phyloP scores from a whole-genome alignment of 2,888 invertebrate species.

The Diogma glabrata region DNA sequence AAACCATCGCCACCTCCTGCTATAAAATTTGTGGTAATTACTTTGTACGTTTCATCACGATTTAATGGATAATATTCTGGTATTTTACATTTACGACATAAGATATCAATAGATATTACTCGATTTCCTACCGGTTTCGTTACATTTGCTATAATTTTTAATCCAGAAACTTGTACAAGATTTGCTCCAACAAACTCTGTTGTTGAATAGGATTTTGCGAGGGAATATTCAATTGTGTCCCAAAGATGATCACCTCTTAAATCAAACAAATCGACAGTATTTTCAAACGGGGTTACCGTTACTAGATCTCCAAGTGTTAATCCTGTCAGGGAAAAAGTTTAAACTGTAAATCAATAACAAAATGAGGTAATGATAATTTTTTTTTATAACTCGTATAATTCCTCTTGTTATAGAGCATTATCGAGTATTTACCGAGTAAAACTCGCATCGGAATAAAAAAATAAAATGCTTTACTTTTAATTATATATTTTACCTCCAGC shows the following conservation, averaged over 20 bases:
- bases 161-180: slow-evolving; percentile 49
- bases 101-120: slow-evolving; percentile 42
- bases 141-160: slow-evolving; percentile 33
- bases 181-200: slow-evolving; percentile 37
- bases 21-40: slow-evolving; percentile 50
- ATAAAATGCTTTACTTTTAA: no score
- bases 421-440: no score
- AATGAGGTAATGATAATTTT: no score
- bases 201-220: slow-evolving; percentile 32
- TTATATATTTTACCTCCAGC: no score
- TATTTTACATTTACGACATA: slow-evolving; percentile 51
- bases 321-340: no score
- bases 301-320: slow-evolving; percentile 48
- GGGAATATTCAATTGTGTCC: slow-evolving; percentile 48
- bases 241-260: slow-evolving; percentile 52
- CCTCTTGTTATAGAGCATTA: no score
- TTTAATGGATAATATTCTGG: slow-evolving; percentile 53
- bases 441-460: no score
- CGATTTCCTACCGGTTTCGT: slow-evolving; percentile 45
- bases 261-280: slow-evolving; percentile 57
- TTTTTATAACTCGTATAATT: no score
- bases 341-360: no score
- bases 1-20: slow-evolving; percentile 61
- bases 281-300: slow-evolving; percentile 63
- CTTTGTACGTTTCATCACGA: slow-evolving; percentile 43